Base-by-base conservation (phyloP, 2,113 vertebrate species). In the Microtus oregoni region DNA sequence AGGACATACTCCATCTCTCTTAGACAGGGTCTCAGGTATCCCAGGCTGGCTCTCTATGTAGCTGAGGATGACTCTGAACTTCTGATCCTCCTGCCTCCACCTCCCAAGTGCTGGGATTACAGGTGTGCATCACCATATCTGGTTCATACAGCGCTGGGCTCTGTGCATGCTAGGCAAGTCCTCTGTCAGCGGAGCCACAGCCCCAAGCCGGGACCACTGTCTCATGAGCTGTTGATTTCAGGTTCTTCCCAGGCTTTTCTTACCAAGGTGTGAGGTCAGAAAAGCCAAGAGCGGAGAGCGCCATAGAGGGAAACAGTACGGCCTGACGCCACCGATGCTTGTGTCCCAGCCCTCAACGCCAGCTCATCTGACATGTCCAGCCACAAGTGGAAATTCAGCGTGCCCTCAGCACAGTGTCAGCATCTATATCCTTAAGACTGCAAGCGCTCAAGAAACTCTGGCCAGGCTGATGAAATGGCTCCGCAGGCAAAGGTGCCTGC, bases 241-340 rank as follows among this genome's bases (percentile, higher is more conserved):
- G 82, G 55, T 3, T 0, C 35, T 22, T 5, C 4, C 75, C 8
- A 11, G 24, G 73, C 4, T 47, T 89, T 63, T 70, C n/a, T 58
- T 24, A 5, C 13, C 10, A 19, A 3, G 24, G 44, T 14, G 7
- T 67, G 2, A 14, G 3, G 52, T 38, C 72, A 73, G 44, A 30
- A 58, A 44, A 55, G 24, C 13, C 1, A 12, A 30, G 28, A 47
- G 72, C 0, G 3, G 2, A 78, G 32, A 7, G n/a, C 32, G 44
- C 50, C 50, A 4, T 0, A 0, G 76, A 89, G 65, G 12, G 26
- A 1, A 15, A 17, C 7, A 0, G 63, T 72, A 65, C 10, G 7
- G 14, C 81, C 58, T 19, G 20, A 63, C 24, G 38, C 35, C 35
- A 1, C 55, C 0, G 0, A 83, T 5, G 58, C 38, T 24, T 15